Conservation (phyloP, 2,888 invertebrate genomes). For the Dysmachus trigonus region DNA sequence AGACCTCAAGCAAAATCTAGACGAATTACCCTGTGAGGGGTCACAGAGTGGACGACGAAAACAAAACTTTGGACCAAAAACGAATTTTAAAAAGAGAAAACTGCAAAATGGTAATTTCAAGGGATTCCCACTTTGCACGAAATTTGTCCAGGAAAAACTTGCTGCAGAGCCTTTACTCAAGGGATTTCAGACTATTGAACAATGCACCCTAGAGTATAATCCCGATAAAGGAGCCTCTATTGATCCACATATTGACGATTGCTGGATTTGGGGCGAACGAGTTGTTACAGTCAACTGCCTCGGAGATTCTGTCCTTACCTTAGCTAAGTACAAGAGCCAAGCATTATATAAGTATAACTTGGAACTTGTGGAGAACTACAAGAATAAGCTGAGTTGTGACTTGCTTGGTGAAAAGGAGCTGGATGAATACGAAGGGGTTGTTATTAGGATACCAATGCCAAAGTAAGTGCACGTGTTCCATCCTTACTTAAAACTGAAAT, state of each 20-base stretch:
- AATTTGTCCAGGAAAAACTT: constrained; percentile 82
- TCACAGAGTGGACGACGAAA: constrained; percentile 97
- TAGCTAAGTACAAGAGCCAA: constrained; percentile 67
- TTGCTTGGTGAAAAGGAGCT: constrained; percentile 51
- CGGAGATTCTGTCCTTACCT: constrained; percentile 82
- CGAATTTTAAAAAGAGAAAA: constrained; percentile 95
- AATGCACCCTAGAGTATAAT: constrained; percentile 95
- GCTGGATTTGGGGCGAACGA: constrained; percentile 99
- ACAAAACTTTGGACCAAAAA: constrained; percentile 98
- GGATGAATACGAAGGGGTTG: constrained; percentile 62
- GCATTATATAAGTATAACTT: constrained; percentile 68
- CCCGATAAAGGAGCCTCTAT: constrained; percentile 89
- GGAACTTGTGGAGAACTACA: constrained; percentile 66
- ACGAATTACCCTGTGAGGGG: constrained; percentile 83
- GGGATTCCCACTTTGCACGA: constrained; percentile 86
- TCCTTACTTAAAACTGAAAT: not conserved
- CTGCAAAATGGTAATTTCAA: constrained; percentile 79
- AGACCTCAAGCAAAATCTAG: constrained; percentile 73
- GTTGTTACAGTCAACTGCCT: constrained; percentile 91
- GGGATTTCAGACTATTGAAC: constrained; percentile 86
- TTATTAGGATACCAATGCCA: constrained; percentile 87
- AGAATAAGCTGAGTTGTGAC: constrained; percentile 56
- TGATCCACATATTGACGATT: constrained; percentile 98
- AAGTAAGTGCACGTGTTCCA: constrained; percentile 64
- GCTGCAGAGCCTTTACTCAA: constrained; percentile 68